Conservation (phyloP, 2,888 invertebrate species). For the Apodemia zela region DNA sequence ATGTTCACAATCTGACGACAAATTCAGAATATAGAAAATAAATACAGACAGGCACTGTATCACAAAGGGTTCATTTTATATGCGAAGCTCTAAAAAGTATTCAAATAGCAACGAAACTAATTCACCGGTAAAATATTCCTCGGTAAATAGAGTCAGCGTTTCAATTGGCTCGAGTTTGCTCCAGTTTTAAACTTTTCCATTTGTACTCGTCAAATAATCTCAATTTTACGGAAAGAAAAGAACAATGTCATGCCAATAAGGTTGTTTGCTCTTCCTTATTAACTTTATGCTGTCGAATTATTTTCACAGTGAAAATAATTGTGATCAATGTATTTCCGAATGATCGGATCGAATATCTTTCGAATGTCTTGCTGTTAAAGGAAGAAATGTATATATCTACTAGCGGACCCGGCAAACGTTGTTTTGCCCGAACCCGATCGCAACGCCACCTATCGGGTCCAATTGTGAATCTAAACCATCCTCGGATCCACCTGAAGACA, state of each 20-base stretch:
- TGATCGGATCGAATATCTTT: not conserved
- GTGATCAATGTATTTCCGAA: not conserved
- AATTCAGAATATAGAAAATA: no score
- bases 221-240: constrained; percentile 2
- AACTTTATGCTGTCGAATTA: not conserved
- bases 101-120: not conserved
- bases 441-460: no score
- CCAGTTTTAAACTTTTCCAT: constrained; percentile 15
- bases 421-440: no score
- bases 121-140: constrained; percentile 12
- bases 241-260: constrained; percentile 1
- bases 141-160: constrained; percentile 4
- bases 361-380: not conserved
- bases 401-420: no score
- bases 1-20: no score
- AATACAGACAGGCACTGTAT: no score
- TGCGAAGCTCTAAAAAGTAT: not conserved
- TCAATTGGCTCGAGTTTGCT: constrained; percentile 1
- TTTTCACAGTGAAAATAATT: not conserved
- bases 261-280: constrained; percentile 7
- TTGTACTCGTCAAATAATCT: constrained; percentile 9
- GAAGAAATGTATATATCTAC: no score
- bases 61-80: not conserved
- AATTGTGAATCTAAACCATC: no score
- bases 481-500: no score